Evolutionary conservation across 2,797 vertebrate genomes (phyloP).

Genomic region (Australoheros facetus): DNA sequence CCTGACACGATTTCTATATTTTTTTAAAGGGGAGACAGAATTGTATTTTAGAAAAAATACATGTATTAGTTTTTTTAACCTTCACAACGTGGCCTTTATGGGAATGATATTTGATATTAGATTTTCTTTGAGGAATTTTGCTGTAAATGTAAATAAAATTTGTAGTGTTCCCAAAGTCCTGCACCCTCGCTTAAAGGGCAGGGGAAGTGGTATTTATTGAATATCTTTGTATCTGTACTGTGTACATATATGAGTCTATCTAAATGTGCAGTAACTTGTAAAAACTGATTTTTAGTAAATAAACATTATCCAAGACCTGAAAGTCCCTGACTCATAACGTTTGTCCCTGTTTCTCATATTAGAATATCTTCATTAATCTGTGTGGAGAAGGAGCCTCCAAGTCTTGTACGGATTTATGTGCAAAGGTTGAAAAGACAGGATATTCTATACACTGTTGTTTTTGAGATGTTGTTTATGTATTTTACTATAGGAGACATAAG

Average conservation of each 20-base stretch:
- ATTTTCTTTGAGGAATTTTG: slow-evolving; percentile 40
- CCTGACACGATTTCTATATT: slow-evolving; percentile 34
- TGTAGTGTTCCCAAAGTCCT: slow-evolving; percentile 66
- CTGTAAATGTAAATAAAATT: slow-evolving; percentile 74
- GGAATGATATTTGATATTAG: slow-evolving; percentile 46
- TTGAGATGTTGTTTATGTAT: neutral
- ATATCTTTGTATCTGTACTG: slow-evolving; percentile 81
- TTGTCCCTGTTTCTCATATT: neutral
- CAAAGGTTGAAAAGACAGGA: too few relatives aligned
- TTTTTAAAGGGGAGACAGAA: slow-evolving; percentile 45
- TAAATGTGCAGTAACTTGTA: slow-evolving; percentile 74
- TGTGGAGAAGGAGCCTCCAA: neutral
- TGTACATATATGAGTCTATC: slow-evolving; percentile 77
- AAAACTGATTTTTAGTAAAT: slow-evolving; percentile 75
- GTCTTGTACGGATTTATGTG: neutral
- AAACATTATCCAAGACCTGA: slow-evolving; percentile 63
- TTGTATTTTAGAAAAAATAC: slow-evolving; percentile 61
- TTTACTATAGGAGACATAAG: neutral
- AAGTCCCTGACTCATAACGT: slow-evolving; percentile 1
- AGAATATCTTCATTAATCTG: neutral
- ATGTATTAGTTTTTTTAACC: slow-evolving; percentile 55
- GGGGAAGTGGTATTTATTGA: slow-evolving; percentile 78
- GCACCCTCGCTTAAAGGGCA: slow-evolving; percentile 51
- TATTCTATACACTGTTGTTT: too few relatives aligned
- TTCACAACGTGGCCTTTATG: slow-evolving; percentile 65